Evolutionary conservation across 2,797 vertebrate species (phyloP), one percentile per base, ranked within the genome.

Genomic region (Trematomus bernacchii): DNA sequence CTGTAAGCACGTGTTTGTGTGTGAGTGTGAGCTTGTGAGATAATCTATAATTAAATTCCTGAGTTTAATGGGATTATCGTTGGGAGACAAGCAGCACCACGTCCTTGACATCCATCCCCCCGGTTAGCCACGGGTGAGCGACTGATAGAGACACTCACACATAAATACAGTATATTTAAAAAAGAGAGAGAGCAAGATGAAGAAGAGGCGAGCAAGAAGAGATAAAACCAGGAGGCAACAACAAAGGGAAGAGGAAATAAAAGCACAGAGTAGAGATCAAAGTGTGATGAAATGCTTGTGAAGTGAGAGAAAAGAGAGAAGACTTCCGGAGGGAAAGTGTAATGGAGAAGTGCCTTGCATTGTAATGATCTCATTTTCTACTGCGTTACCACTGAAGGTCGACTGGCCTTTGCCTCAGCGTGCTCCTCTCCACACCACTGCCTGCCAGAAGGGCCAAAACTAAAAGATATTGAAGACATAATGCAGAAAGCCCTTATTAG

Each of bases 41-140:
- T 93, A 79, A 92, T 91, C 90, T 91, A 80, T 91, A 83, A 93
- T 93, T 93, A 86, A 88, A 91, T 90, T 90, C 78, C 66, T 76
- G 66, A 73, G 71, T 90, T 85, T 92, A 92, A 93, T 91, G 82
- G 87, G 89, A 94, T 93, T 91, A 91, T 88, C 54, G 90, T 83
- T 81, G 61, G 70, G 77, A 89, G 85, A 91, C 84, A 83, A 90
- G 82, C 85, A 71, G 78, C 78, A 79, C 80, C 82, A 61, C 55
- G 87, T 86, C 92, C 87, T 91, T 91, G 88, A 89, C 87, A 82
- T 88, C 80, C 76, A 85, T 82, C 59, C 66, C 7, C 70, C 52
- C 52, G 6, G 78, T 90, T 84, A 74, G 67, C 47, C 76, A 77
- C 11, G 70, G 77, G 77, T 11, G 63, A 85, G 79, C 10, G 27